These are phyloP conservation scores for Toxotes chatareus DNA, from an alignment of 2,113 vertebrate genomes.

Conservation along the genomic window DNA sequence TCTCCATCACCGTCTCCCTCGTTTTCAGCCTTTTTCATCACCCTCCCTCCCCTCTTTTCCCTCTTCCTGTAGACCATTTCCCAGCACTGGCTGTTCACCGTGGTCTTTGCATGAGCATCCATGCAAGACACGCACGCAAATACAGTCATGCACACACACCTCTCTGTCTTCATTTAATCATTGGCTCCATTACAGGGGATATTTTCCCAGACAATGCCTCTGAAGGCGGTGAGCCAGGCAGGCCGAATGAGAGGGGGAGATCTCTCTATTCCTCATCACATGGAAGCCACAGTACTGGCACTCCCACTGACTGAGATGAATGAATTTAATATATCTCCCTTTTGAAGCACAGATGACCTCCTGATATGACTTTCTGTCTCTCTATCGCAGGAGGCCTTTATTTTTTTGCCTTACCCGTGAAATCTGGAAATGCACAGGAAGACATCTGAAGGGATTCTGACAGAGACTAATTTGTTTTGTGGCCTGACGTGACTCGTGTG, in stretches of 20 bases:
- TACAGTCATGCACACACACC: constrained; percentile 34
- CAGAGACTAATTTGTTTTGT: constrained; percentile 74
- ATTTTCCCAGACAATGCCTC: constrained; percentile 77
- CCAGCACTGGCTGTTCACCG: constrained; percentile 12
- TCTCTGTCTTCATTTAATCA: constrained; percentile 78
- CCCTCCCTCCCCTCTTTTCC: not conserved
- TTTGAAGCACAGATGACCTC: constrained; percentile 81
- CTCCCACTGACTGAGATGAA: constrained; percentile 78
- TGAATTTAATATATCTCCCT: constrained; percentile 80
- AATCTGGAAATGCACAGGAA: constrained; percentile 67
- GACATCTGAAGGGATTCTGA: constrained; percentile 71
- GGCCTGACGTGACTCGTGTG: constrained; percentile 51
- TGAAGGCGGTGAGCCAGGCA: constrained; percentile 67
- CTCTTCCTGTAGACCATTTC: constrained; percentile 5
- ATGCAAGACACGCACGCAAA: constrained; percentile 36
- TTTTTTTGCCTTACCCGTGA: constrained; percentile 47
- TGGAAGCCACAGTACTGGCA: constrained; percentile 67
- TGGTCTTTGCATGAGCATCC: constrained; percentile 27
- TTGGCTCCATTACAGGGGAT: constrained; percentile 77
- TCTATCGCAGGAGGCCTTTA: constrained; percentile 61
- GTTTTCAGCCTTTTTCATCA: constrained; percentile 23
- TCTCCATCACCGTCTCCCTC: constrained; percentile 32
- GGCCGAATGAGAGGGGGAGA: constrained; percentile 61
- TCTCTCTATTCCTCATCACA: constrained; percentile 75
- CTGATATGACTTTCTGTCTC: constrained; percentile 72